Base-by-base conservation (phyloP, 2,888 invertebrate species). In the Conops quadrifasciatus region DNA sequence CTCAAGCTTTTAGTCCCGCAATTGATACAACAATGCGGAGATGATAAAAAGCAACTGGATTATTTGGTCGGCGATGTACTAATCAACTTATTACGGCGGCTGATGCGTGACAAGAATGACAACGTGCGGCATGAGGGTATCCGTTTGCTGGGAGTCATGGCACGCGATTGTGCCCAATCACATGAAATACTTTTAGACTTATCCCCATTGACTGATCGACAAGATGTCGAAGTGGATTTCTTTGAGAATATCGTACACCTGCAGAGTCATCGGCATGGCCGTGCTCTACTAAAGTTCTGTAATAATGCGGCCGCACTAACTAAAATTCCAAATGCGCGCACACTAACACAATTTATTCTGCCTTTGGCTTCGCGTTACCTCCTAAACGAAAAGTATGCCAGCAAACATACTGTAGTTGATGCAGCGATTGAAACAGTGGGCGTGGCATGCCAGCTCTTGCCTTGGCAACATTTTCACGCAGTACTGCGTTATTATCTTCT, bases 211-310 rank as follows among this genome's bases (percentile, higher is more conserved):
- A 88, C 90, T 0, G 92, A 92, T 80, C 70, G 72, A 1, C 76
- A 79, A 89, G 96, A 98, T 82, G 84, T 88, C 11, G 97, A 98
- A 84, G 92, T 93, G 0, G 97, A 98, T 85, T 97, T 98, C 88
- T 98, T 97, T 82, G 94, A 95, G 80, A 98, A 97, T 82, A 91
- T 97, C 80, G 90, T 91, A 30, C 97, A 98, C 87, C 85, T 95
- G 60, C 94, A 98, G 87, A 87, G 92, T 70, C 95, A 97, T 82
- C 89, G 96, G 73, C 92, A 94, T 80, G 92, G 93, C 0, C 89
- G 94, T 79, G 97, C 96, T 0, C 83, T 98, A 60, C 84, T 92
- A 19, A 93, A 93, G 79, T 92, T 94, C 80, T 90, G 90, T 73
- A 89, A 89, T 75, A 84, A 92, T 7, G 89, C 90, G 56, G 92